phyloP scores from a whole-genome alignment of 2,888 invertebrate genomes.

The Pherbina coryleti region DNA sequence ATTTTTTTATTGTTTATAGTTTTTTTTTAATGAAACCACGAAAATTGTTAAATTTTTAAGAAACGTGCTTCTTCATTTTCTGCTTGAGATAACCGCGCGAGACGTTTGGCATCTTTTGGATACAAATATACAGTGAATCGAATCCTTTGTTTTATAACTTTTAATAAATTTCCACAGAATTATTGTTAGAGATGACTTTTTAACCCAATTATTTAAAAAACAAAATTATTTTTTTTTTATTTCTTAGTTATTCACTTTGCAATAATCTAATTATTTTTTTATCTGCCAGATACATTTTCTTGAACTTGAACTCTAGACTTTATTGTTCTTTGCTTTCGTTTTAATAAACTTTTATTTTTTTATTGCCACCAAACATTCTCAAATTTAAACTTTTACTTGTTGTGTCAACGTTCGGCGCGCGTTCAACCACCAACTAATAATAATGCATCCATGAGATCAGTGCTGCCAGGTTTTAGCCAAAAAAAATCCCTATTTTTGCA shows the following conservation, averaged over 20 bases:
- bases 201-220: no score
- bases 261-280: background rate
- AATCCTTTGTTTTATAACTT: background rate
- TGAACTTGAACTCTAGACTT: background rate
- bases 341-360: background rate
- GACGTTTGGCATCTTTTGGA: background rate
- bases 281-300: background rate
- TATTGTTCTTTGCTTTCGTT: background rate
- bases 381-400: background rate
- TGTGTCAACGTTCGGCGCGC: background rate
- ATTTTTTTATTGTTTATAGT: no score
- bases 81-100: no score
- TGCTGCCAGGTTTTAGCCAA: no score
- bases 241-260: background rate
- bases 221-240: background rate
- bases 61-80: no score
- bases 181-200: background rate
- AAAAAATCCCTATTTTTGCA: no score
- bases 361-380: background rate
- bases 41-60: no score
- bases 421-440: constrained; percentile 1
- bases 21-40: no score
- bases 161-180: background rate
- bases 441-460: constrained; percentile 8
- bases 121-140: background rate